Evolutionary conservation across 2,888 invertebrate genomes (phyloP), one percentile per base, ranked within the genome.

Genomic region (Pollenia angustigena): DNA sequence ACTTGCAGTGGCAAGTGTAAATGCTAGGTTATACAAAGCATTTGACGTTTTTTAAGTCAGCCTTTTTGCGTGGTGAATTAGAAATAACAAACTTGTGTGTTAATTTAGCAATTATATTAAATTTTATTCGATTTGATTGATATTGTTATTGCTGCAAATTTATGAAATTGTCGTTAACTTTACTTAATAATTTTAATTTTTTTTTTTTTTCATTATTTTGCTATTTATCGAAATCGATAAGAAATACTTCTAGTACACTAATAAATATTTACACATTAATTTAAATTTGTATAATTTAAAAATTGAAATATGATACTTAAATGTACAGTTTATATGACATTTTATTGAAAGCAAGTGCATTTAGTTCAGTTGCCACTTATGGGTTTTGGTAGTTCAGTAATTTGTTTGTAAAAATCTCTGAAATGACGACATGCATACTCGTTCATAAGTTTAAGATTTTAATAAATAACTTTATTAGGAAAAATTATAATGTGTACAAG

Each of bases 41-140:
- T n/a, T n/a, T n/a, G n/a, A n/a, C n/a, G n/a, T n/a, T n/a, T n/a
- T n/a, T n/a, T n/a, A n/a, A n/a, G n/a, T n/a, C n/a, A n/a, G n/a
- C n/a, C n/a, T n/a, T n/a, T n/a, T n/a, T 32, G 32, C 32, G 6
- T 32, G 32, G 32, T 32, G 32, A 32, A 32, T 32, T 32, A 32
- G 23, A 23, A 32, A 6, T 32, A 2, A 23, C 23, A 32, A 32
- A 6, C 6, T 32, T 32, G 23, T 23, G 23, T 32, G 32, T 32
- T 32, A 32, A 32, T 62, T 68, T 16, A 48, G 54, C 72, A 81
- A 81, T 69, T 64, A 72, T 64, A 62, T 71, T 80, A 23, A 48
- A 71, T 16, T 79, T 69, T 18, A 56, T 54, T 54, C 54, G 18
- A 14, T 66, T 64, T 14, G 42, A 8, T 62, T 23, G 23, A 23